Percentiles rank a stretch among this genome's conserved stretches.
These are phyloP conservation scores for Colius striatus DNA, from an alignment of 2,113 vertebrate genomes.

Conservation along the genomic window DNA sequence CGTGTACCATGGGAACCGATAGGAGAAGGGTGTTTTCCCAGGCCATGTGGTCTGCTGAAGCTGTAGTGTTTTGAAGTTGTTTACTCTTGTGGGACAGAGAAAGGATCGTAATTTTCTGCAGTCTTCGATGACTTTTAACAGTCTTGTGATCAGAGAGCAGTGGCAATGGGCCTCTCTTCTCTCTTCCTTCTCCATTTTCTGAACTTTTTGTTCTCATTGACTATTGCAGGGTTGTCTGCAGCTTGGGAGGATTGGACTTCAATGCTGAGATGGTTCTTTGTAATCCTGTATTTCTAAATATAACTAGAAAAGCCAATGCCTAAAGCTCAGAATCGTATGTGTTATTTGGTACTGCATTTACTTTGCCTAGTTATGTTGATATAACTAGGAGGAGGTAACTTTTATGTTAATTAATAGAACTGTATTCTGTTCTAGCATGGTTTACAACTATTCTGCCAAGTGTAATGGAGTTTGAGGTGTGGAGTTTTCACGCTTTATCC, in stretches of 20 bases:
- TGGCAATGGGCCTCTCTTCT: neutral
- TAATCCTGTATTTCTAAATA: neutral
- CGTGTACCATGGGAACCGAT: neutral
- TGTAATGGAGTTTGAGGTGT: neutral
- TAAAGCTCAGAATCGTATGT: neutral
- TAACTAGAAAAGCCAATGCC: neutral
- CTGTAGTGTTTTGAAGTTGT: neutral
- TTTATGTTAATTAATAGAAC: neutral
- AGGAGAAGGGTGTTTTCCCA: neutral
- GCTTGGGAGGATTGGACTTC: neutral
- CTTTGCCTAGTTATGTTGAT: neutral
- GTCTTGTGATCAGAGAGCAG: neutral
- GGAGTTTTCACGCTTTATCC: neutral
- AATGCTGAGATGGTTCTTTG: neutral
- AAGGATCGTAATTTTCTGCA: neutral
- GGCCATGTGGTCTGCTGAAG: neutral
- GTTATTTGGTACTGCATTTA: neutral
- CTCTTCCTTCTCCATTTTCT: neutral
- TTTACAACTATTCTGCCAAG: neutral
- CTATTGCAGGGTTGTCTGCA: neutral
- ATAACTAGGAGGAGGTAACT: neutral
- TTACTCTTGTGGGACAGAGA: neutral
- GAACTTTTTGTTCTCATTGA: neutral
- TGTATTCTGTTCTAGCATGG: neutral
- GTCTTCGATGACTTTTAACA: neutral